These are phyloP conservation scores for Heliconius aoede DNA, from an alignment of 2,888 invertebrate species.

Conservation along the genomic window DNA sequence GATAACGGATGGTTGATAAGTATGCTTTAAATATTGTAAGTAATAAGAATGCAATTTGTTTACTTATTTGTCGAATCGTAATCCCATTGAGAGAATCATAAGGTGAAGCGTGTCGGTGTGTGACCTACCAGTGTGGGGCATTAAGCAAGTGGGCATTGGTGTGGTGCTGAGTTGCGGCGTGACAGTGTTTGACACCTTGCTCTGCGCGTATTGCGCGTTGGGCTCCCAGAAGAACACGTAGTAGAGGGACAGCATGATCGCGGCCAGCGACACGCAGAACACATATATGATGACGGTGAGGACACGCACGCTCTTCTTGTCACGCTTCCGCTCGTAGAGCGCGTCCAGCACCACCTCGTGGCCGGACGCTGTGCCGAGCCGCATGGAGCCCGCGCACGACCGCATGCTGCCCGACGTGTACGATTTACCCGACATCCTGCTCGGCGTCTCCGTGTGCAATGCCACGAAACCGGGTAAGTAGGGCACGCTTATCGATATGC, in stretches of 20 bases:
- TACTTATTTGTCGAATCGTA: constrained; percentile 3
- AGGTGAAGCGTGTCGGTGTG: constrained; percentile 70
- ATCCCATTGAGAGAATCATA: constrained; percentile 2
- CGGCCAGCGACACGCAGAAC: constrained; percentile 96
- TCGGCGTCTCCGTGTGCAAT: constrained; percentile 55
- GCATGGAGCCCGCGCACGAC: constrained; percentile 74
- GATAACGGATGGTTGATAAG: constrained; percentile 1
- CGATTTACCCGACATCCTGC: constrained; percentile 83
- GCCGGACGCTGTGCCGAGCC: constrained; percentile 65
- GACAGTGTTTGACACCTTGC: constrained; percentile 81
- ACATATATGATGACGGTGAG: constrained; percentile 97
- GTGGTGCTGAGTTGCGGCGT: constrained; percentile 81
- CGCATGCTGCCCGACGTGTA: constrained; percentile 82
- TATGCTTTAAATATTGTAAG: background rate
- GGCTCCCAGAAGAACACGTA: constrained; percentile 98
- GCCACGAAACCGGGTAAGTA: constrained; percentile 69
- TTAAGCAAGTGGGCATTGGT: constrained; percentile 83
- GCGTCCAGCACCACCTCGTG: constrained; percentile 88
- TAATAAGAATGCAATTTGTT: constrained; percentile 12
- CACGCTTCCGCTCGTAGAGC: constrained; percentile 91
- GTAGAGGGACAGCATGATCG: constrained; percentile 96
- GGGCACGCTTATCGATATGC: constrained; percentile 80
- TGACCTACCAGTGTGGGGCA: constrained; percentile 82
- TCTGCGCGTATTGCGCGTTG: constrained; percentile 80
- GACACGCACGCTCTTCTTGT: constrained; percentile 94